These are phyloP conservation scores for Myioborus miniatus DNA, from an alignment of 2,797 vertebrate species.

Conservation along the genomic window DNA sequence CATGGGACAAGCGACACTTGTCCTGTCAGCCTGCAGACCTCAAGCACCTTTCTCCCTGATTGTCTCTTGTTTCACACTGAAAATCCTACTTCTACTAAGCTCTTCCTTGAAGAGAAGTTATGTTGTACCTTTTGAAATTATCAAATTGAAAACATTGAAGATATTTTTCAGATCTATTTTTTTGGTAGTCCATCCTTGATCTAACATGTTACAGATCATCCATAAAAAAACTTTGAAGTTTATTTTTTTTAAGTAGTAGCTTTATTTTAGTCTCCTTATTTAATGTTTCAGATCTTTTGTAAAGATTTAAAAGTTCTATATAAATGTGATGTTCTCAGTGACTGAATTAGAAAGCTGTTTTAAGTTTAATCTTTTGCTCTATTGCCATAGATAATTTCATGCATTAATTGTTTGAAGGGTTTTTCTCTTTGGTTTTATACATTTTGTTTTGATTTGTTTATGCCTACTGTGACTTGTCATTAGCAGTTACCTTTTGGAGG, in stretches of 20 bases:
- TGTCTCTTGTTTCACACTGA: neutral
- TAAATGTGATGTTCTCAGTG: neutral
- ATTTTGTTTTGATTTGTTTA: neutral
- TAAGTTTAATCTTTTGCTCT: neutral
- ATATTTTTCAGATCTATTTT: neutral
- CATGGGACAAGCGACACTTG: accelerated
- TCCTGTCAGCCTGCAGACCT: neutral
- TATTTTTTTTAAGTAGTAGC: neutral
- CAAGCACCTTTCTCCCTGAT: neutral
- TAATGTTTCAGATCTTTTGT: neutral
- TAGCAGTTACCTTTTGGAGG: neutral
- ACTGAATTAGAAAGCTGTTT: neutral
- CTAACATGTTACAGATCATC: neutral
- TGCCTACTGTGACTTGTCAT: neutral
- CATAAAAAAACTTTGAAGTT: neutral
- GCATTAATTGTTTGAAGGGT: neutral
- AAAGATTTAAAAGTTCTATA: neutral
- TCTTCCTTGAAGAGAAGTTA: neutral
- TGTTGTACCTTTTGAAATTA: neutral
- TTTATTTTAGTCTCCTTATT: neutral
- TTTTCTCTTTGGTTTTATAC: neutral
- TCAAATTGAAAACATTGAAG: neutral
- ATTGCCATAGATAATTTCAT: neutral
- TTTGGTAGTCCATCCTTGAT: neutral
- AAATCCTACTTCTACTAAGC: neutral